Conservation (phyloP, 2,113 vertebrate genomes). For the Vulpes lagopus region DNA sequence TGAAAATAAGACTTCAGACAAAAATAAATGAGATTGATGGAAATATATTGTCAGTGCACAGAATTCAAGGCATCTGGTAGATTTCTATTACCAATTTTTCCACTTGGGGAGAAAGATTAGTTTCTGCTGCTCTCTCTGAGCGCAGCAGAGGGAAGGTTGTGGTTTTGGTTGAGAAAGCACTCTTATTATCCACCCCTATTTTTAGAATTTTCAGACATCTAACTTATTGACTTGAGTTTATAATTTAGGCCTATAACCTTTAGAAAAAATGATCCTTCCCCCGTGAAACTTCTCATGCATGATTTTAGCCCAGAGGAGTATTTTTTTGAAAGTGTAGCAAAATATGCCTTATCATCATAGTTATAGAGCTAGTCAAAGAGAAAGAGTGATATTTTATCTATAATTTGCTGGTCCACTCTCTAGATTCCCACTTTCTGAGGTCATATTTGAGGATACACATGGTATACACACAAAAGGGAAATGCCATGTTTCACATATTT, state of each 20-base stretch:
- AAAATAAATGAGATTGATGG: slow-evolving; percentile 78
- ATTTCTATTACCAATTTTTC: slow-evolving; percentile 80
- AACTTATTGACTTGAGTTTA: slow-evolving; percentile 76
- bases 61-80: slow-evolving; percentile 69
- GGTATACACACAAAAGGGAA: background rate
- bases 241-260: slow-evolving; percentile 77
- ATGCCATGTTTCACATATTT: background rate
- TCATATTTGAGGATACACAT: background rate
- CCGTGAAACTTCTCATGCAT: slow-evolving; percentile 70
- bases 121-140: slow-evolving; percentile 75
- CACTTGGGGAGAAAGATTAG: slow-evolving; percentile 75
- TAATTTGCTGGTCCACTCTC: background rate
- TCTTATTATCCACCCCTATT: slow-evolving; percentile 71
- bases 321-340: slow-evolving; percentile 60
- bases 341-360: slow-evolving; percentile 55
- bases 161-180: slow-evolving; percentile 76
- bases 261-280: slow-evolving; percentile 69
- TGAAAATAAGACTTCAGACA: slow-evolving; percentile 77
- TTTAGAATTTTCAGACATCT: slow-evolving; percentile 73
- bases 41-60: slow-evolving; percentile 63
- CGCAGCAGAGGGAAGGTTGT: slow-evolving; percentile 48
- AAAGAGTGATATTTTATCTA: slow-evolving; percentile 28
- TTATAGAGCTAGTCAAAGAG: slow-evolving; percentile 33
- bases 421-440: background rate
- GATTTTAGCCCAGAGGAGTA: slow-evolving; percentile 71